Conservation (phyloP, 2,888 invertebrate genomes). For the Leucoma salicis region DNA sequence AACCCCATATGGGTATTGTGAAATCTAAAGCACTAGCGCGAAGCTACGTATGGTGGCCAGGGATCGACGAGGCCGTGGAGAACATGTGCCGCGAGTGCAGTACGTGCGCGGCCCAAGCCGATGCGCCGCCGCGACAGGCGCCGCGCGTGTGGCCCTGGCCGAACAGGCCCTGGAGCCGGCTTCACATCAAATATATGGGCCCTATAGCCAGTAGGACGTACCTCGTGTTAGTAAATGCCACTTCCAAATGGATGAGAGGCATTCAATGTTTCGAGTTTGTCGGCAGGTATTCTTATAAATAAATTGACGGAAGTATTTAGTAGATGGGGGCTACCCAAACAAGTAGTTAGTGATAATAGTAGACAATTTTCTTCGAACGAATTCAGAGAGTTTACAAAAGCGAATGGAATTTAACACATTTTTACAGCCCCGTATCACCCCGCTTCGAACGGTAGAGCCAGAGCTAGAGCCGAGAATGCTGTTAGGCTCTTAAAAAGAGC, state of each 20-base stretch:
- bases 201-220: slow-evolving; percentile 2
- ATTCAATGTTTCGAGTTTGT: slow-evolving; percentile 3
- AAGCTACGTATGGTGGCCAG: too few species aligned
- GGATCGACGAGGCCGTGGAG: neutral
- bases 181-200: slow-evolving; percentile 5
- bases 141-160: neutral
- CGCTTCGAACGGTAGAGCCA: neutral
- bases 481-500: neutral
- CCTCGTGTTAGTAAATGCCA: slow-evolving; percentile 3
- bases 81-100: neutral
- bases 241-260: slow-evolving; percentile 1
- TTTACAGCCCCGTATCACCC: neutral
- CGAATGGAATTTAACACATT: neutral
- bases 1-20: too few species aligned
- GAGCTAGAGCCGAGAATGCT: neutral
- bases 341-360: slow-evolving; percentile 1
- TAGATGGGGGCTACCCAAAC: slow-evolving; percentile 7
- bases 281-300: neutral
- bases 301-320: slow-evolving; percentile 3
- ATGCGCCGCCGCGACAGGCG: neutral
- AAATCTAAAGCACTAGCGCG: too few species aligned
- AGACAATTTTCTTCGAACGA: too few species aligned
- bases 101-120: neutral
- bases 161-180: slow-evolving; percentile 1
- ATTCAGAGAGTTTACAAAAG: neutral